Evolutionary conservation across 2,797 vertebrate species (phyloP), one percentile per base, ranked within the genome.

Genomic region (Parambassis ranga): DNA sequence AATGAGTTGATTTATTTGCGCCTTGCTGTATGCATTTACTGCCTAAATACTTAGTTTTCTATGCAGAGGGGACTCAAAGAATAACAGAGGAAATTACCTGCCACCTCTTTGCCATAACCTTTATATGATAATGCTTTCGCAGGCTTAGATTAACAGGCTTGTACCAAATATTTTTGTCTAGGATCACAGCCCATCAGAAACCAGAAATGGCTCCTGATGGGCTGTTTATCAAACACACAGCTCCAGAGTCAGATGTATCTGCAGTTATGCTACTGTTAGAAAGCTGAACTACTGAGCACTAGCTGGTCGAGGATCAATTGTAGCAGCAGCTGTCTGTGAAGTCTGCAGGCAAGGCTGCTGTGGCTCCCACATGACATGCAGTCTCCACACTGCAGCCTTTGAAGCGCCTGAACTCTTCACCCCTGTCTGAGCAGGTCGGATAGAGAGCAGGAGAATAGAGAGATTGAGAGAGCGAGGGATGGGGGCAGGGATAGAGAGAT

Each of bases 331-430:
- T 82, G 87, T 79, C 77, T 88, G 87, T 85, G 87, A 89, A 88
- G 87, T 84, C 86, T 86, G 84, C 86, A 80, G 84, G 85, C 84
- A 61, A 66, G 84, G 79, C 87, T 89, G 85, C 87, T 86, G 86
- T 82, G 82, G 87, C 88, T 91, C 87, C 89, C 87, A 83, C 84
- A 88, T 90, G 90, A 89, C 90, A 91, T 70, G 81, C 82, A 84
- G 84, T 88, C 90, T 90, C 85, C 81, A 87, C 90, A 89, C 87
- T 87, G 85, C 82, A 89, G 83, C 87, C 84, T 92, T 92, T 92
- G 92, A 92, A 92, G 92, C 87, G 66, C 69, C 72, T 93, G 91
- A 93, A 93, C 92, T 93, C 81, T 90, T 93, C 90, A 92, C 90
- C 92, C 85, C 81, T 86, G 90, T 90, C 87, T 90, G 89, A 93